Conservation (phyloP, 2,797 vertebrate species). For the Falco novaeseelandiae region DNA sequence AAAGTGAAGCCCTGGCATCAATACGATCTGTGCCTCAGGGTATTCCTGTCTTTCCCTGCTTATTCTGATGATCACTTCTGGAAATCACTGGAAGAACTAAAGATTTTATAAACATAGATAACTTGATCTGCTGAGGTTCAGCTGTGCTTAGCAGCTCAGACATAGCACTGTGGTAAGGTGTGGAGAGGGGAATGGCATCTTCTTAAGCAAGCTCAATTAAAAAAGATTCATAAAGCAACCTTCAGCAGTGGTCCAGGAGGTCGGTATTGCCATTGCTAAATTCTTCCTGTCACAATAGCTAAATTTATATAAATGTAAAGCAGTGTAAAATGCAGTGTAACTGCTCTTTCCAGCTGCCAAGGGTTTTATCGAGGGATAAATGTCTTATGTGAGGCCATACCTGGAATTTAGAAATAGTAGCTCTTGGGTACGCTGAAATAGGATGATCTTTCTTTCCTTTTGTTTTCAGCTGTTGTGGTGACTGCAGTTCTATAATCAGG, state of each 20-base stretch:
- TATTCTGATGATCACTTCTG: neutral
- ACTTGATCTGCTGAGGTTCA: neutral
- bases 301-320: neutral
- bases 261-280: neutral
- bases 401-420: neutral
- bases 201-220: neutral
- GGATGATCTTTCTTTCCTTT: neutral
- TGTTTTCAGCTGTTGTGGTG: neutral
- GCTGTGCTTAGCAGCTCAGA: neutral
- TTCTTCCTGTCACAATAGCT: neutral
- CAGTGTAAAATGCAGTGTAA: neutral
- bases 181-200: neutral
- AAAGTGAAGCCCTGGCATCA: neutral
- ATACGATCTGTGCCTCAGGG: neutral
- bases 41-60: neutral
- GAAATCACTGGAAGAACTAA: neutral
- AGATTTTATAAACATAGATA: neutral
- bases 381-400: neutral
- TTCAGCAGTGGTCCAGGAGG: neutral
- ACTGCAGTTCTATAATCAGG: neutral
- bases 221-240: neutral
- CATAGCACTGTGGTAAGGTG: neutral
- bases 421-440: neutral
- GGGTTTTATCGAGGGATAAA: fast-evolving
- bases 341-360: neutral